Percentiles rank a stretch among this genome's conserved stretches.
phyloP scores from a whole-genome alignment of 2,113 vertebrate species.

The Psittacus erithacus region DNA sequence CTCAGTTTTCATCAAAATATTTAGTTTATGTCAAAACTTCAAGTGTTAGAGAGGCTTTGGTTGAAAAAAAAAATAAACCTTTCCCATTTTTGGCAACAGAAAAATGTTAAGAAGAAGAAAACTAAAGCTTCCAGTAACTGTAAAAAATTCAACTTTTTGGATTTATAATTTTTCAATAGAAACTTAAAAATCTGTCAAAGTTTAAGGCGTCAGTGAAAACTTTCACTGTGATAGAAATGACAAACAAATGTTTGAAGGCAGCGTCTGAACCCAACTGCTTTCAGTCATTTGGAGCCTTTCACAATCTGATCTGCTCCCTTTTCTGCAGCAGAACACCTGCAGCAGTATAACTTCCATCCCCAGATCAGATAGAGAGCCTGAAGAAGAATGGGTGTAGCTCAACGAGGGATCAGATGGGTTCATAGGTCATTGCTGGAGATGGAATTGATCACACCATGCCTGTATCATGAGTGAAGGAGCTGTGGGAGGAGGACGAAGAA shows the following conservation, averaged over 20 bases:
- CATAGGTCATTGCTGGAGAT: neutral
- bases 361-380: neutral
- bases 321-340: neutral
- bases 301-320: neutral
- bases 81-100: neutral
- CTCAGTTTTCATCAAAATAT: conserved; percentile 21
- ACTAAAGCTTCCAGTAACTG: neutral
- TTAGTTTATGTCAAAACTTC: neutral
- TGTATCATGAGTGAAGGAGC: neutral
- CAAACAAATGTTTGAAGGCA: neutral
- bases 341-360: neutral
- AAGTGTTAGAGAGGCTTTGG: neutral
- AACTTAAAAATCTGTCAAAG: neutral
- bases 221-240: neutral
- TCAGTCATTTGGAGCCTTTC: neutral
- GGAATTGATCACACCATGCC: no score
- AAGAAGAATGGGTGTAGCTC: neutral
- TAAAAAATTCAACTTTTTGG: neutral
- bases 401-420: neutral
- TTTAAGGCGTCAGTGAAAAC: neutral
- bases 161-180: neutral
- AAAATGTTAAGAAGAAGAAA: neutral
- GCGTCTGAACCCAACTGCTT: neutral
- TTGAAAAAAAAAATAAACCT: neutral
- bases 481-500: neutral